phyloP scores from a whole-genome alignment of 35 echinoderm and acorn worm species.

The Eucidaris tribuloides region DNA sequence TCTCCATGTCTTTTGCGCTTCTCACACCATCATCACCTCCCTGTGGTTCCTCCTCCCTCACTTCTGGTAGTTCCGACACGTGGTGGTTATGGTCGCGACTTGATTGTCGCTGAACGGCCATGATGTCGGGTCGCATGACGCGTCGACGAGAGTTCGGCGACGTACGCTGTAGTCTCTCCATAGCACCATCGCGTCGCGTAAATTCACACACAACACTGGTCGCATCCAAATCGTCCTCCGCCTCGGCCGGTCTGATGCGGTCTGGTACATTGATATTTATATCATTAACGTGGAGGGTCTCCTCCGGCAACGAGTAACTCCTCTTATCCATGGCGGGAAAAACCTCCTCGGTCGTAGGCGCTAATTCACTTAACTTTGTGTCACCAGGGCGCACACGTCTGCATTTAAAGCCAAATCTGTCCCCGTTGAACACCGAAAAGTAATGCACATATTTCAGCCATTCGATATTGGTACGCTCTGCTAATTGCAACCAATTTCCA shows the following conservation, averaged over 20 bases:
- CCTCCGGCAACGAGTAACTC: slow-evolving; percentile 17
- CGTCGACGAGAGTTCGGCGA: not conserved
- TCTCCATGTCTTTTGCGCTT: not conserved
- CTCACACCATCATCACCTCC: not conserved
- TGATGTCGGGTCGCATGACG: not conserved
- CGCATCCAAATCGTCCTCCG: not conserved
- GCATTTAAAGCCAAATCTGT: not conserved
- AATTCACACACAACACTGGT: not conserved
- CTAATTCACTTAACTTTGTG: not conserved
- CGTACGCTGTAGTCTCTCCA: not conserved
- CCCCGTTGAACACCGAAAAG: not conserved
- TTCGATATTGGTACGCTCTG: not conserved
- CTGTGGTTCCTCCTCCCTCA: not conserved
- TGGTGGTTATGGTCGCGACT: slow-evolving; percentile 24
- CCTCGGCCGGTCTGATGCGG: not conserved
- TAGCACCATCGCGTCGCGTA: not conserved
- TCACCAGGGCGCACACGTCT: not conserved
- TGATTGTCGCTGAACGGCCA: slow-evolving; percentile 3
- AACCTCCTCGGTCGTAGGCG: not conserved
- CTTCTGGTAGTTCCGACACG: not conserved
- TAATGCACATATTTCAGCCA: not conserved
- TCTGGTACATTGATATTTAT: not conserved
- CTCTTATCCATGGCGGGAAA: slow-evolving; percentile 11
- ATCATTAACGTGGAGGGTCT: slow-evolving; percentile 1
- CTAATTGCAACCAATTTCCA: not conserved